Evolutionary conservation across 2,113 vertebrate species (phyloP).

Genomic region (Hystrix cristata): DNA sequence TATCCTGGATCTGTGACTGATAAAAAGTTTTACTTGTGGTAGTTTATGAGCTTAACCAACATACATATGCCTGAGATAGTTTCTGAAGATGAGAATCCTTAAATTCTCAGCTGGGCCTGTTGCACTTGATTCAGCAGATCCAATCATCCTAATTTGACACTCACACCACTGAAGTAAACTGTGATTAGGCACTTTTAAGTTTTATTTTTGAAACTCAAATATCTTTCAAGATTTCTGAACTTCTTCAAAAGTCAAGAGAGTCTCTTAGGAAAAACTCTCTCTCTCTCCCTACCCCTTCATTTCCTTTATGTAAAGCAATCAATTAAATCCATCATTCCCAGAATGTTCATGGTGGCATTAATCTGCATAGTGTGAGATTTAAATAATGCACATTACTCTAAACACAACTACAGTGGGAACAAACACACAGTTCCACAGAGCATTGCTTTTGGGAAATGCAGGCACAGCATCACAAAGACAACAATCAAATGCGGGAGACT

Average conservation of each 20-base stretch:
- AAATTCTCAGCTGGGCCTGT: background rate
- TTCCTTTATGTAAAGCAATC: constrained; percentile 19
- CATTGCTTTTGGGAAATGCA: background rate
- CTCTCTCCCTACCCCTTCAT: background rate
- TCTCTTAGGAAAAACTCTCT: background rate
- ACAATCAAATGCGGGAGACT: background rate
- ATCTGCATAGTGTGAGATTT: background rate
- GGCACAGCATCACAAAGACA: background rate
- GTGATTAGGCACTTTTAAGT: background rate
- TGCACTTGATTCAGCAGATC: background rate
- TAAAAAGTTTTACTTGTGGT: background rate
- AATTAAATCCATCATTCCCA: background rate
- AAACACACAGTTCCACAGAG: background rate
- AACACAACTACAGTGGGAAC: background rate
- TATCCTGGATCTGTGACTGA: background rate
- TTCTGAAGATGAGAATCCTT: constrained; percentile 23
- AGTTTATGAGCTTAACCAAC: background rate
- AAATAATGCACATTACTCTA: background rate
- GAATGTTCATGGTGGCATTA: background rate
- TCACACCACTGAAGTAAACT: background rate
- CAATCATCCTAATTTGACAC: background rate
- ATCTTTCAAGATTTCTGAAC: constrained; percentile 16
- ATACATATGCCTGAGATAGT: background rate
- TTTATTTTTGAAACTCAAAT: constrained; percentile 53
- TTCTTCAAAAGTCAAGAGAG: background rate